These are phyloP conservation scores for Ditylenchus dipsaci DNA, from an alignment of 1,140 invertebrate genomes.

Conservation along the genomic window DNA sequence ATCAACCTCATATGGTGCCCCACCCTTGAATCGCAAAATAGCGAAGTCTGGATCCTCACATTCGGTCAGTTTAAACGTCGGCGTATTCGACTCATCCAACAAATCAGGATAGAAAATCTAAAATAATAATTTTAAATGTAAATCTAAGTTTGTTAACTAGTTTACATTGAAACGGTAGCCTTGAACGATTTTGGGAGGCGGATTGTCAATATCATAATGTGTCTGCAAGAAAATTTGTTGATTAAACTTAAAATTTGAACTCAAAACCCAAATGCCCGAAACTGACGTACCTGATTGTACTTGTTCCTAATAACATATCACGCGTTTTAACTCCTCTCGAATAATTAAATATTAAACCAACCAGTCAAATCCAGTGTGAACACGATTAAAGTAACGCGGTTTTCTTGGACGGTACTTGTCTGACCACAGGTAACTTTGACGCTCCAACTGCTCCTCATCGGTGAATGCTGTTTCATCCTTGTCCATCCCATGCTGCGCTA, in stretches of 20 bases:
- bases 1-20: constrained; percentile 58
- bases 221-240: too few species aligned
- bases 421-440: constrained; percentile 87
- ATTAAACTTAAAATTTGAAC: constrained; percentile 84
- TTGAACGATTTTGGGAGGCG: constrained; percentile 98
- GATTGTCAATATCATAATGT: constrained; percentile 99
- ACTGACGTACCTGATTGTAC: too few species aligned
- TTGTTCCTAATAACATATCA: constrained; percentile 63
- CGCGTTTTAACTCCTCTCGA: too few species aligned
- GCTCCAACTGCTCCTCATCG: constrained; percentile 73
- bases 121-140: constrained; percentile 26
- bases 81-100: constrained; percentile 87
- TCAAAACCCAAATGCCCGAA: too few species aligned
- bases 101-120: constrained; percentile 97
- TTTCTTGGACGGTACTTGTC: constrained; percentile 96
- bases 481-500: constrained; percentile 52
- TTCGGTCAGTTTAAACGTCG: constrained; percentile 75
- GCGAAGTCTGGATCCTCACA: constrained; percentile 73
- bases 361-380: constrained; percentile 89
- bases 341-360: too few species aligned
- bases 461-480: constrained; percentile 83
- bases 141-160: too few species aligned
- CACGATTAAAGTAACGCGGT: constrained; percentile 91
- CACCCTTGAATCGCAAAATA: constrained; percentile 85
- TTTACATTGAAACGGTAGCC: constrained; percentile 99